Evolutionary conservation across 2,888 invertebrate genomes (phyloP).

Genomic region (Orthosia gothica): DNA sequence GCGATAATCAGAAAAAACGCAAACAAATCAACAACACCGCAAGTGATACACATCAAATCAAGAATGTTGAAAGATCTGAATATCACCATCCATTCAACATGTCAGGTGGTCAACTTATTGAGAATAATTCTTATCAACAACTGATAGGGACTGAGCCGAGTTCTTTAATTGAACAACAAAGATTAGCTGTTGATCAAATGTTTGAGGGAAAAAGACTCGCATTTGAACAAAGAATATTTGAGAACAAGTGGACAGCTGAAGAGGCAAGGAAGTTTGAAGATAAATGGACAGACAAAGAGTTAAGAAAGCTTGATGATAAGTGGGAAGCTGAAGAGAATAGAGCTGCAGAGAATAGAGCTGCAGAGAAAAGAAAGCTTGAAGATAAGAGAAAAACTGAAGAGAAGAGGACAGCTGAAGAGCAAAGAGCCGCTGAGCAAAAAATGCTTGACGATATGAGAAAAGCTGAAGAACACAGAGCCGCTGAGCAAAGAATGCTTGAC

Average conservation of each 20-base stretch:
- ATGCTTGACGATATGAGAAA: no score
- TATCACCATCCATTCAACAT: constrained; percentile 42
- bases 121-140: constrained; percentile 45
- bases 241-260: background rate
- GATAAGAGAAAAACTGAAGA: background rate
- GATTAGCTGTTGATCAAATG: constrained; percentile 22
- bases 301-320: no score
- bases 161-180: constrained; percentile 29
- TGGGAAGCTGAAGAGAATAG: no score
- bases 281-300: no score
- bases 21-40: constrained; percentile 24
- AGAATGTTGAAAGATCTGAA: constrained; percentile 43
- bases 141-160: constrained; percentile 27
- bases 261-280: no score
- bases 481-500: background rate
- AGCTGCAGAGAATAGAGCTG: background rate
- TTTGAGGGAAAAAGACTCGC: background rate
- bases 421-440: no score
- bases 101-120: constrained; percentile 51
- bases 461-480: background rate
- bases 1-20: constrained; percentile 35
- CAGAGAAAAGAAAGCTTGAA: no score
- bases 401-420: background rate
- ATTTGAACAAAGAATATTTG: background rate
- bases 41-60: constrained; percentile 13